Evolutionary conservation across 2,113 vertebrate genomes (phyloP).

Genomic region (Hemibates koningsi): DNA sequence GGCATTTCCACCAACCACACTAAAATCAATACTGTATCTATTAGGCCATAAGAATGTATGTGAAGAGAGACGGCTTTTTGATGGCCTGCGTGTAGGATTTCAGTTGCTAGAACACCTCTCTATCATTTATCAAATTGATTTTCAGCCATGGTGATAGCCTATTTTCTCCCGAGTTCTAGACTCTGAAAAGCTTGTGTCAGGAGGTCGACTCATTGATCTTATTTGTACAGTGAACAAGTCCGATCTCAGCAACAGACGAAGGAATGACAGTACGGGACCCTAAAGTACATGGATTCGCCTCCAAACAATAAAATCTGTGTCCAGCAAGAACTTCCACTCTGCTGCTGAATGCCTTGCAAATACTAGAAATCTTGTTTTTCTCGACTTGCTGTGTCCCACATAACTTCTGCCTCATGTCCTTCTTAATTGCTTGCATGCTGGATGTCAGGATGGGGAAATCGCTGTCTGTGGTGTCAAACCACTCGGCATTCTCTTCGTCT

Average conservation of each 20-base stretch:
- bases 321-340: background rate
- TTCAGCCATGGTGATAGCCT: background rate
- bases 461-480: constrained; percentile 54
- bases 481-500: constrained; percentile 47
- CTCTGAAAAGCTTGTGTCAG: background rate
- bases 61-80: background rate
- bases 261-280: background rate
- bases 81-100: constrained; percentile 2
- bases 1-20: constrained; percentile 25
- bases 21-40: constrained; percentile 45
- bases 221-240: background rate
- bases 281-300: background rate
- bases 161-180: background rate
- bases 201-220: background rate
- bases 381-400: constrained; percentile 10
- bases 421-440: constrained; percentile 30
- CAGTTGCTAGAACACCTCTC: constrained; percentile 19
- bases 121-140: constrained; percentile 34
- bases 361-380: background rate
- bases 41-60: constrained; percentile 2
- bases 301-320: background rate
- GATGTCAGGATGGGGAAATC: constrained; percentile 36
- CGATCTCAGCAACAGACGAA: background rate
- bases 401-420: constrained; percentile 35
- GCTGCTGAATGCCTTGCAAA: background rate